A percentile compares a stretch with the other conserved stretches of the same genome.
These are phyloP conservation scores for Cyaniris semiargus DNA, from an alignment of 2,888 invertebrate genomes.

Conservation along the genomic window DNA sequence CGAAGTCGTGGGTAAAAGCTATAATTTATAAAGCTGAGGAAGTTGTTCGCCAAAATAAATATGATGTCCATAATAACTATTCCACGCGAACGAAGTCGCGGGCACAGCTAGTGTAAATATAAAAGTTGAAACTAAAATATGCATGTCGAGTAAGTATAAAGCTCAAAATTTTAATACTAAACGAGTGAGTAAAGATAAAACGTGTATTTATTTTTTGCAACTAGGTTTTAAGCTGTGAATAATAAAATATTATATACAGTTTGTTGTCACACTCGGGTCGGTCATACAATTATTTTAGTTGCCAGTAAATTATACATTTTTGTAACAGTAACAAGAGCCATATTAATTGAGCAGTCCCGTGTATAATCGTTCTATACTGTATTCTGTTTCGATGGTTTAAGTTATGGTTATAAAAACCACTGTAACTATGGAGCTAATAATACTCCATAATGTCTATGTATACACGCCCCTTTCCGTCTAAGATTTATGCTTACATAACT, in stretches of 20 bases:
- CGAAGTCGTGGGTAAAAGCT: no score
- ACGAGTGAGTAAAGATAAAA: not conserved
- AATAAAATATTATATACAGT: not conserved
- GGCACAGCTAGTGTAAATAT: no score
- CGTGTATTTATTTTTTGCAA: not conserved
- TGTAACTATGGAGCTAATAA: not conserved
- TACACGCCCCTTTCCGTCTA: conserved; percentile 61
- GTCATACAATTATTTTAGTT: not conserved
- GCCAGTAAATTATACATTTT: not conserved
- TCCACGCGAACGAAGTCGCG: no score
- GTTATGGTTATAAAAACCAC: not conserved
- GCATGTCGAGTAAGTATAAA: not conserved
- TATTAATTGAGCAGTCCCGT: not conserved
- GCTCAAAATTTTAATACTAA: not conserved
- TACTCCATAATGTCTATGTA: conserved; percentile 42
- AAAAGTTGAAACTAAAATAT: not conserved
- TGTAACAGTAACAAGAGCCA: not conserved
- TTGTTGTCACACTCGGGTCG: not conserved
- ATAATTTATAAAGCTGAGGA: no score
- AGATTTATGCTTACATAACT: conserved; percentile 64
- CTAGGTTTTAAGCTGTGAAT: not conserved
- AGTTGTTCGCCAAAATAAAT: no score
- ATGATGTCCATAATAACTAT: no score
- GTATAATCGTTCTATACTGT: not conserved
- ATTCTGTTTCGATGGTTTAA: not conserved